Evolutionary conservation across 2,797 vertebrate genomes (phyloP).

Genomic region (Acanthiza pusilla): DNA sequence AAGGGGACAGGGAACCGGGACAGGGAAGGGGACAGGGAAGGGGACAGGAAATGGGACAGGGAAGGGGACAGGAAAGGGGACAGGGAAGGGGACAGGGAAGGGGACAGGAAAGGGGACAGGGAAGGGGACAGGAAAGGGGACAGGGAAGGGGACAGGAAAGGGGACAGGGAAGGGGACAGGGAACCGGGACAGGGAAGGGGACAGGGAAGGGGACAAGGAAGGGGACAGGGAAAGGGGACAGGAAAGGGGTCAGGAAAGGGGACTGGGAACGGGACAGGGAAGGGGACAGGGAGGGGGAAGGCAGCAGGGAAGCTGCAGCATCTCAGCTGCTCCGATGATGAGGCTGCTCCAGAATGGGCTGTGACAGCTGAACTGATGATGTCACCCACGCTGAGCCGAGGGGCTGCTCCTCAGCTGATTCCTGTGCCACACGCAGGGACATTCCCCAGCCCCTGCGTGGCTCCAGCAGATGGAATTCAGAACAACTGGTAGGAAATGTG

Average conservation of each 20-base stretch:
- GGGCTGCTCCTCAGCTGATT: neutral
- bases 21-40: neutral
- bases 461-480: neutral
- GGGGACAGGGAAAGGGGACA: neutral
- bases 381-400: neutral
- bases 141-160: neutral
- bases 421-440: neutral
- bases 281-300: neutral
- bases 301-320: neutral
- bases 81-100: neutral
- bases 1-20: neutral
- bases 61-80: neutral
- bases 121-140: neutral
- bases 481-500: neutral
- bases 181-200: neutral
- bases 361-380: slow-evolving; percentile 13
- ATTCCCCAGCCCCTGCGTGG: neutral
- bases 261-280: neutral
- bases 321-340: neutral
- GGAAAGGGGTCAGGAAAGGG: neutral
- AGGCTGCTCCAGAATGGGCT: neutral
- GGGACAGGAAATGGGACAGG: neutral
- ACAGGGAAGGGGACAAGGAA: neutral
- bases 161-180: neutral
- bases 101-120: neutral